Conservation (phyloP, 2,113 vertebrate species). For the Labeo rohita region DNA sequence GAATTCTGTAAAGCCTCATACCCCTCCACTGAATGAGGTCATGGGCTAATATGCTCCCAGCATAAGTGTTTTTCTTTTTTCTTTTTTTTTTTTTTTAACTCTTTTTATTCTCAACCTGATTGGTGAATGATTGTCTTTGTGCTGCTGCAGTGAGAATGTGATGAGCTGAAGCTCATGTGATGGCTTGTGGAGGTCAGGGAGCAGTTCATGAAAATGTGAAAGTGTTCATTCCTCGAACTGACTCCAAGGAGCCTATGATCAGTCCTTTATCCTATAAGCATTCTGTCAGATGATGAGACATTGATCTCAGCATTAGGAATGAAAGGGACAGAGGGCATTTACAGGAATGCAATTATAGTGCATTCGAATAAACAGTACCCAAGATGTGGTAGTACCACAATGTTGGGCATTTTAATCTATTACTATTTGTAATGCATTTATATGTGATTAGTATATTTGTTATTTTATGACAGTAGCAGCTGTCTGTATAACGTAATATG, state of each 20-base stretch:
- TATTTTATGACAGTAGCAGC: too few species aligned
- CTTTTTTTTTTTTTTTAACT: not conserved
- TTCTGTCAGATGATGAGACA: slow-evolving; percentile 13
- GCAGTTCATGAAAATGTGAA: slow-evolving; percentile 7
- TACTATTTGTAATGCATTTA: not conserved
- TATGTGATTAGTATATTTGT: too few species aligned
- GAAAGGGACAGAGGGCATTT: not conserved
- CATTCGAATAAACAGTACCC: not conserved
- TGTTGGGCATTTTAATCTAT: not conserved
- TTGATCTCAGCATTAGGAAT: not conserved
- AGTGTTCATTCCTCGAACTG: not conserved
- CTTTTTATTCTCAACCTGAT: not conserved
- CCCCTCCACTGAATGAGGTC: slow-evolving; percentile 27
- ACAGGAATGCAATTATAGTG: not conserved
- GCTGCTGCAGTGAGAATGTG: slow-evolving; percentile 1
- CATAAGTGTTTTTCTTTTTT: not conserved
- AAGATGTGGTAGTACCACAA: not conserved
- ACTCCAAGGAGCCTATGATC: not conserved
- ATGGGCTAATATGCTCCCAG: slow-evolving; percentile 1
- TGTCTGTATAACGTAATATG: too few species aligned
- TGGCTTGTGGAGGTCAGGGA: slow-evolving; percentile 1
- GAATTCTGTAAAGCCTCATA: not conserved
- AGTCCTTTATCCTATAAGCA: not conserved
- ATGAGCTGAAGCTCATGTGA: slow-evolving; percentile 49
- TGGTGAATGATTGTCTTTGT: slow-evolving; percentile 47